These are phyloP conservation scores for Cetoscarus ocellatus DNA, from an alignment of 2,797 vertebrate genomes.

Conservation along the genomic window DNA sequence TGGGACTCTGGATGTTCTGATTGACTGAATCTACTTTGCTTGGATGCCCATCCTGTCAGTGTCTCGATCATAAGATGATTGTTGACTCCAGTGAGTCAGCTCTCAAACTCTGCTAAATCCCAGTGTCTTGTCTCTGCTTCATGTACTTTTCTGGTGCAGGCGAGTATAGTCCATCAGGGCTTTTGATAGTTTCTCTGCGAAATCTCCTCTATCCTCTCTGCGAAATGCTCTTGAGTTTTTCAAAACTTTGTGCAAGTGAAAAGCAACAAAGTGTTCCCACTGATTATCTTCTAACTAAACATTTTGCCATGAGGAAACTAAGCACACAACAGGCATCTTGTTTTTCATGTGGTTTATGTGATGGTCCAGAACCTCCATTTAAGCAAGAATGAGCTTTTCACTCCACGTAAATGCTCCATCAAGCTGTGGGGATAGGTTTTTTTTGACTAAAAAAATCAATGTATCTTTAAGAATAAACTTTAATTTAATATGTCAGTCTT, in stretches of 20 bases:
- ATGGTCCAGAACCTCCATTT: neutral
- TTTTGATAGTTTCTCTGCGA: slow-evolving; percentile 11
- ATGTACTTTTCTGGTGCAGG: neutral
- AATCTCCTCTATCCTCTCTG: neutral
- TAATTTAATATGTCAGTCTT: too few relatives aligned
- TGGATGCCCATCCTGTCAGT: neutral
- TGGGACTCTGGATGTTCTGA: neutral
- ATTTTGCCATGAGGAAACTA: neutral
- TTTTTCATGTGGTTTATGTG: neutral
- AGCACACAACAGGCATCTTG: neutral
- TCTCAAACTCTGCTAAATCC: slow-evolving; percentile 24
- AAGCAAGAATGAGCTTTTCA: neutral
- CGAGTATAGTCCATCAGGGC: neutral
- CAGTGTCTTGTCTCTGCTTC: slow-evolving; percentile 2
- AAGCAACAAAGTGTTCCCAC: neutral
- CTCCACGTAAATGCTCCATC: neutral
- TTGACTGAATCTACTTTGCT: neutral
- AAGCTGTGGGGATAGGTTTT: neutral
- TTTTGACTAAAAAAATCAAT: neutral
- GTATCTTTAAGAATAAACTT: too few relatives aligned
- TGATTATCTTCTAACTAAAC: neutral
- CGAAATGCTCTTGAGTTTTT: neutral
- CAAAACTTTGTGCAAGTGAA: neutral
- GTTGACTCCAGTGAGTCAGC: slow-evolving; percentile 6
- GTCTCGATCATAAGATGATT: slow-evolving; percentile 17